A percentile compares a stretch with the other conserved stretches of the same genome.
Conservation (phyloP, 2,113 vertebrate genomes). For the Fulmarus glacialis region DNA sequence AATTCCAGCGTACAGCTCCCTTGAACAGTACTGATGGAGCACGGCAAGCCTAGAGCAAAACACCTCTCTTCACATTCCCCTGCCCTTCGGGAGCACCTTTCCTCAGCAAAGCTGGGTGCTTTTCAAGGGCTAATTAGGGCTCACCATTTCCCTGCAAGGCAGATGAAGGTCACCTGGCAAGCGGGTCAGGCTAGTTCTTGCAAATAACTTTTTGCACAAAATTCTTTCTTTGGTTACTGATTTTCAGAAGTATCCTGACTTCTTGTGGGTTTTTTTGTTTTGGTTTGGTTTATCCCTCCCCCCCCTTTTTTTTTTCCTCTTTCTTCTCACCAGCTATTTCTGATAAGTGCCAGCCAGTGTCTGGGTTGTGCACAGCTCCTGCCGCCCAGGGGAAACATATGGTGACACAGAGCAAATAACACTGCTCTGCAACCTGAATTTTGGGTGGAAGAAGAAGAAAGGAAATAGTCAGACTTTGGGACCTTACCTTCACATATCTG, state of each 20-base stretch:
- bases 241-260: not conserved
- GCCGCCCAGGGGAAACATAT: not conserved
- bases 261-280: not conserved
- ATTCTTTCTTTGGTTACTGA: not conserved
- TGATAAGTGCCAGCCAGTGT: not conserved
- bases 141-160: not conserved
- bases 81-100: not conserved
- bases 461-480: not conserved
- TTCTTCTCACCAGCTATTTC: not conserved
- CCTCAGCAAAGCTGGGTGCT: not conserved
- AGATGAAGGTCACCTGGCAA: not conserved
- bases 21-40: not conserved
- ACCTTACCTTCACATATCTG: not conserved
- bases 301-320: accelerated
- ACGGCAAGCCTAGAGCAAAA: not conserved
- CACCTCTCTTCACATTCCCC: not conserved
- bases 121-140: not conserved
- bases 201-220: not conserved
- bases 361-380: not conserved
- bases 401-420: not conserved
- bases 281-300: accelerated
- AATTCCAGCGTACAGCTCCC: not conserved
- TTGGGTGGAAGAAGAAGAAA: not conserved
- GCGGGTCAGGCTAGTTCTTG: not conserved
- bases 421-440: not conserved